These are phyloP conservation scores for Rafetus swinhoei DNA, from an alignment of 2,113 vertebrate genomes.

Conservation along the genomic window DNA sequence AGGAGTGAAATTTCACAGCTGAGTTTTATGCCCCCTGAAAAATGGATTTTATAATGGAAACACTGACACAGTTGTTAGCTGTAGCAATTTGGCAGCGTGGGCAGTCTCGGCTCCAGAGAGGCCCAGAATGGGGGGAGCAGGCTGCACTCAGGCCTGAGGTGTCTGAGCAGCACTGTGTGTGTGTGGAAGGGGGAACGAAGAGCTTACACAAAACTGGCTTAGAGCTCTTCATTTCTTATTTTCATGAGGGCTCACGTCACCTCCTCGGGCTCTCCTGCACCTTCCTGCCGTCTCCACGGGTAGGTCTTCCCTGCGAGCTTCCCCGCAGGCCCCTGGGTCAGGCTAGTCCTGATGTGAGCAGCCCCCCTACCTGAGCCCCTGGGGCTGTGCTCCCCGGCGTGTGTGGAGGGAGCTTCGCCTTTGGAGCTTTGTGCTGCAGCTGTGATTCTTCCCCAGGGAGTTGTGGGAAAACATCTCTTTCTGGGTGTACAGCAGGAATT, in stretches of 20 bases:
- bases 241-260: background rate
- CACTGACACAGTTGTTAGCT: slow-evolving; percentile 31
- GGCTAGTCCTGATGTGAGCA: background rate
- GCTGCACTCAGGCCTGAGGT: background rate
- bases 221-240: background rate
- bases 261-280: background rate
- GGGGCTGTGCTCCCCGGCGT: background rate
- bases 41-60: slow-evolving; percentile 70
- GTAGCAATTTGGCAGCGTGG: background rate
- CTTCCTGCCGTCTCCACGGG: background rate
- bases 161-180: background rate
- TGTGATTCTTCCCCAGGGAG: background rate
- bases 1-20: slow-evolving; percentile 52
- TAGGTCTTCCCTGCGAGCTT: background rate
- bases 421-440: background rate
- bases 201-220: background rate
- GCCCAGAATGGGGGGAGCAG: background rate
- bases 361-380: background rate
- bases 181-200: background rate
- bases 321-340: background rate
- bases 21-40: slow-evolving; percentile 33
- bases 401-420: background rate
- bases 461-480: background rate
- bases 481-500: background rate
- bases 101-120: background rate